Evolutionary conservation across 2,888 invertebrate genomes (phyloP).

Genomic region (Drosophila fulvimacula): DNA sequence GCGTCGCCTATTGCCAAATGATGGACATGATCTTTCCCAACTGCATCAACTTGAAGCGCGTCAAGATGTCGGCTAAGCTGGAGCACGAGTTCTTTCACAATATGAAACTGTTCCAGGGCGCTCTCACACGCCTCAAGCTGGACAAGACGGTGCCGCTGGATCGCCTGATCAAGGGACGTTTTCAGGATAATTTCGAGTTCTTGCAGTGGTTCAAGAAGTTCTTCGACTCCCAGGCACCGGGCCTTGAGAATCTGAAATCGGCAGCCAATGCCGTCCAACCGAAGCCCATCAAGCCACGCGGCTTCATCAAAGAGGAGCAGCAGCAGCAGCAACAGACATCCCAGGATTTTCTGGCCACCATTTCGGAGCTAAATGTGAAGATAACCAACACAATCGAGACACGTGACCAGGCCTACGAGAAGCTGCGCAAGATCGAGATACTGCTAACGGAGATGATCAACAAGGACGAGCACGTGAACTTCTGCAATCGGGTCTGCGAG

Average conservation of each 20-base stretch:
- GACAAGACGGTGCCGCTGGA: slow-evolving; percentile 89
- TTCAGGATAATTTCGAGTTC: slow-evolving; percentile 99
- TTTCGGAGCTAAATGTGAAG: slow-evolving; percentile 18
- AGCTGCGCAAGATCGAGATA: slow-evolving; percentile 72
- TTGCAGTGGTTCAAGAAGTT: slow-evolving; percentile 99
- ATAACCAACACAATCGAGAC: slow-evolving; percentile 7
- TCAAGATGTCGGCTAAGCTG: slow-evolving; percentile 97
- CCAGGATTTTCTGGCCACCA: slow-evolving; percentile 16
- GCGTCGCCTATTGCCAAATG: slow-evolving; percentile 99
- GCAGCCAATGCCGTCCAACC: slow-evolving; percentile 46
- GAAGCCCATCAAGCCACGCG: slow-evolving; percentile 56
- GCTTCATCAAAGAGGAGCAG: slow-evolving; percentile 25
- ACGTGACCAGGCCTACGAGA: slow-evolving; percentile 73
- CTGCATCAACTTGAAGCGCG: slow-evolving; percentile 93
- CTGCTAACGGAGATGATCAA: slow-evolving; percentile 62
- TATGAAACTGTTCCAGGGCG: slow-evolving; percentile 97
- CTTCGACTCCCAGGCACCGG: slow-evolving; percentile 98
- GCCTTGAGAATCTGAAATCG: slow-evolving; percentile 87
- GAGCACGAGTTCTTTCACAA: slow-evolving; percentile 99
- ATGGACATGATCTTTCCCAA: slow-evolving; percentile 99
- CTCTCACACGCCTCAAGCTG: slow-evolving; percentile 97
- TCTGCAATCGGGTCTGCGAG: slow-evolving; percentile 63
- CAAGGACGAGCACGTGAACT: slow-evolving; percentile 54
- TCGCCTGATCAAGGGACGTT: slow-evolving; percentile 95
- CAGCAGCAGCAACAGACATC: background rate